phyloP scores from a whole-genome alignment of 2,888 invertebrate species.

The Dendrolimus houi region DNA sequence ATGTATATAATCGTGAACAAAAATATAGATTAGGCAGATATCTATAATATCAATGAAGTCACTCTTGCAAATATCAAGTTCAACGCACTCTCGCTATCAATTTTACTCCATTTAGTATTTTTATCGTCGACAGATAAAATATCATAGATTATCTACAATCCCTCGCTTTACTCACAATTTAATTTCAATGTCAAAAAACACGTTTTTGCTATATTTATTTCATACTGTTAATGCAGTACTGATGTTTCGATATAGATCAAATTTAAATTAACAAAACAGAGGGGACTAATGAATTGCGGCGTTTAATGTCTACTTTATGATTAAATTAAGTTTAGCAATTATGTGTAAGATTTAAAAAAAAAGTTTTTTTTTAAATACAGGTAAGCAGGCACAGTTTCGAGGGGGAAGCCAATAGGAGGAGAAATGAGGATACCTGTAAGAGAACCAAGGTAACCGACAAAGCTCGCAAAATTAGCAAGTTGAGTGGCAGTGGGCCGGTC shows the following conservation, averaged over 20 bases:
- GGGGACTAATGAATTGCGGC: too few species aligned
- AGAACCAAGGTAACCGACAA: too few species aligned
- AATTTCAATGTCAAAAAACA: constrained; percentile 29
- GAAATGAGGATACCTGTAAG: too few species aligned
- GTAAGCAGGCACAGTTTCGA: too few species aligned
- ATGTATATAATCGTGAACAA: too few species aligned
- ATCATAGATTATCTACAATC: constrained; percentile 19
- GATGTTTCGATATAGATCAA: constrained; percentile 1
- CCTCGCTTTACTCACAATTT: constrained; percentile 10
- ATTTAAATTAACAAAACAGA: neutral
- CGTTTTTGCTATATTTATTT: constrained; percentile 16
- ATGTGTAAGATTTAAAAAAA: too few species aligned
- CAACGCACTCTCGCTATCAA: constrained; percentile 19
- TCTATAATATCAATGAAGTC: constrained; percentile 48
- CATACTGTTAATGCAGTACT: constrained; percentile 10
- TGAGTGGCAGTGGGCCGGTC: too few species aligned
- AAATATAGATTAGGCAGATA: constrained; percentile 20
- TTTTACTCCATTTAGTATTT: constrained; percentile 27
- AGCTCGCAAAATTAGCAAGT: too few species aligned
- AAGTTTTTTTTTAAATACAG: too few species aligned
- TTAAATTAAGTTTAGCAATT: too few species aligned
- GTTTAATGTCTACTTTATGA: too few species aligned
- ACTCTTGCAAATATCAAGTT: constrained; percentile 4
- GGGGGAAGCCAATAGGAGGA: too few species aligned
- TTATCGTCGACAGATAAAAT: constrained; percentile 18